A percentile compares a stretch with the other conserved stretches of the same genome.
Conservation (phyloP, 2,797 vertebrate genomes). For the Xenentodon cancila region DNA sequence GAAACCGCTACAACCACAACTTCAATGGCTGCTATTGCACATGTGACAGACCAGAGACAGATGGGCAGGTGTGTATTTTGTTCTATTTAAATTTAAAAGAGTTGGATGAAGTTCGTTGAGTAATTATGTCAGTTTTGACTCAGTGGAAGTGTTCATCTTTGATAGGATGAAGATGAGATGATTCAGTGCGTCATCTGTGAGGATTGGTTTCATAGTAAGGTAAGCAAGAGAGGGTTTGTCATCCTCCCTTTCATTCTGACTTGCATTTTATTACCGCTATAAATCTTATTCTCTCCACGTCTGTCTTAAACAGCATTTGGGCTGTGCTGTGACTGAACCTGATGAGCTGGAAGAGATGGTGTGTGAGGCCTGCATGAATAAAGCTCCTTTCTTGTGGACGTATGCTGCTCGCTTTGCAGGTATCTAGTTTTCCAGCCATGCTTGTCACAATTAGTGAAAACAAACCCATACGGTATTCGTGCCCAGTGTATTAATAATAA, state of each 20-base stretch:
- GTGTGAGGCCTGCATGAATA: constrained; percentile 92
- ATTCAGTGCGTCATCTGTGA: constrained; percentile 96
- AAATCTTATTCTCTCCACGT: constrained; percentile 3
- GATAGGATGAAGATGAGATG: constrained; percentile 94
- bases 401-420: constrained; percentile 88
- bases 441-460: background rate
- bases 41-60: constrained; percentile 92
- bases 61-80: constrained; percentile 82
- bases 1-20: constrained; percentile 94
- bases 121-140: background rate
- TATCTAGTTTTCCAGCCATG: constrained; percentile 42
- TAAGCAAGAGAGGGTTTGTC: constrained; percentile 65
- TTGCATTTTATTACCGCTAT: background rate
- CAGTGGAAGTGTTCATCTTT: constrained; percentile 10
- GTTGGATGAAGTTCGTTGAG: background rate
- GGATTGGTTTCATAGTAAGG: constrained; percentile 96
- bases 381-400: constrained; percentile 89
- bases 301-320: constrained; percentile 85
- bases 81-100: background rate
- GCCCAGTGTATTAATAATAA: background rate
- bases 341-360: constrained; percentile 95
- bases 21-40: constrained; percentile 91
- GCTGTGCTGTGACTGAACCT: constrained; percentile 82
- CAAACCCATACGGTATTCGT: background rate
- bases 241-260: background rate